Evolutionary conservation across 2,888 invertebrate genomes (phyloP).

Genomic region (Mythimna impura): DNA sequence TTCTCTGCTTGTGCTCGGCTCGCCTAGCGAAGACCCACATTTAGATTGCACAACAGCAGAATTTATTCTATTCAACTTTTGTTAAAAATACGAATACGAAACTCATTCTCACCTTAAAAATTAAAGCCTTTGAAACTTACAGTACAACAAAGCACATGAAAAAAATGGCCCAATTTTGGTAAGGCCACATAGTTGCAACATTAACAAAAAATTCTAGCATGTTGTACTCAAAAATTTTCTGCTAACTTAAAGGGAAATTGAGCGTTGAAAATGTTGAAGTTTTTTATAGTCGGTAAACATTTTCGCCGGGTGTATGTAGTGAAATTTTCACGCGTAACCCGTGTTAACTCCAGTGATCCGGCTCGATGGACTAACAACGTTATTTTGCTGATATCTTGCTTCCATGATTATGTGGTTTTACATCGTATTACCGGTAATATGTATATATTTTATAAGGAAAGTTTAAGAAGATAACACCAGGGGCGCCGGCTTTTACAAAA

Average conservation of each 20-base stretch:
- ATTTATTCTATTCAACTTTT: neutral
- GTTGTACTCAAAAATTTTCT: slow-evolving; percentile 23
- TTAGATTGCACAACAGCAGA: neutral
- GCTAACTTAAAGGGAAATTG: slow-evolving; percentile 41
- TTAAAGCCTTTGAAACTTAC: slow-evolving; percentile 5
- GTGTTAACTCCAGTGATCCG: slow-evolving; percentile 40
- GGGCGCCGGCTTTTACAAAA: no score
- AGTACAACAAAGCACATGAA: neutral
- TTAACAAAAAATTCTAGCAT: slow-evolving; percentile 17
- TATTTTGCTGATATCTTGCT: slow-evolving; percentile 34
- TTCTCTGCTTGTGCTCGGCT: no score
- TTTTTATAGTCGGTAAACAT: slow-evolving; percentile 52
- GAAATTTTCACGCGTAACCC: slow-evolving; percentile 48
- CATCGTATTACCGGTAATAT: slow-evolving; percentile 1
- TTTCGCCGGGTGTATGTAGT: slow-evolving; percentile 38
- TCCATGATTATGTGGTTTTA: slow-evolving; percentile 18
- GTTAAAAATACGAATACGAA: neutral
- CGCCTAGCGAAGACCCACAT: no score
- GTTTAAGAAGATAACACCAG: neutral
- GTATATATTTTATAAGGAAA: slow-evolving; percentile 1
- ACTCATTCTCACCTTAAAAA: slow-evolving; percentile 1
- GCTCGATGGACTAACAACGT: slow-evolving; percentile 14
- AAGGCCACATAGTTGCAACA: slow-evolving; percentile 13
- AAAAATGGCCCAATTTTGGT: slow-evolving; percentile 9
- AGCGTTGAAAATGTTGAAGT: slow-evolving; percentile 50